A percentile compares a stretch with the other conserved stretches of the same genome.
These are phyloP conservation scores for Hypolimnas misippus DNA, from an alignment of 2,888 invertebrate species.

Conservation along the genomic window DNA sequence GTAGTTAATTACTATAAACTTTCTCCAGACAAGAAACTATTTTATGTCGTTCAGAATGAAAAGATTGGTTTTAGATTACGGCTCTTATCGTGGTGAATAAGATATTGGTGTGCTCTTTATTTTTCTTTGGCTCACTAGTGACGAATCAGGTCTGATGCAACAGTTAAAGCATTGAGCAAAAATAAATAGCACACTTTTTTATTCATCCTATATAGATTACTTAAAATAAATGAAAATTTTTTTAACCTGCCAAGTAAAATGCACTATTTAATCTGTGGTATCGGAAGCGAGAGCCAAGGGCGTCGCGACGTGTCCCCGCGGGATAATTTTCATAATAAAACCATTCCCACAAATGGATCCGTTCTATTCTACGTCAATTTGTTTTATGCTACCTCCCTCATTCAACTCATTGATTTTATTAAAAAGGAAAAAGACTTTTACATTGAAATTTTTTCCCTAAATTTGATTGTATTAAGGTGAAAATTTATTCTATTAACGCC, in stretches of 20 bases:
- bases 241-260: not conserved
- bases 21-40: too few species aligned
- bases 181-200: too few species aligned
- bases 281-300: constrained; percentile 18
- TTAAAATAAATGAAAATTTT: not conserved
- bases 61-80: too few species aligned
- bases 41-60: too few species aligned
- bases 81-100: too few species aligned
- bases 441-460: not conserved
- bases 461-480: not conserved
- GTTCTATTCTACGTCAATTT: constrained; percentile 57
- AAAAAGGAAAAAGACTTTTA: constrained; percentile 2
- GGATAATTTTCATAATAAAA: constrained; percentile 75
- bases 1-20: too few species aligned
- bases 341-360: constrained; percentile 69
- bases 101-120: too few species aligned
- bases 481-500: not conserved
- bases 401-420: constrained; percentile 54
- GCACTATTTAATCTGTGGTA: constrained; percentile 13
- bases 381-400: constrained; percentile 54
- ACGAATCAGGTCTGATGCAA: too few species aligned
- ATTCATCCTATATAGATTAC: too few species aligned
- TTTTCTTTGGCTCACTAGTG: too few species aligned
- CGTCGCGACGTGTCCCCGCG: constrained; percentile 49
- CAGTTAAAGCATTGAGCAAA: too few species aligned